Evolutionary conservation across 2,888 invertebrate genomes (phyloP), one percentile per base, ranked within the genome.

Genomic region (Belgica antarctica): DNA sequence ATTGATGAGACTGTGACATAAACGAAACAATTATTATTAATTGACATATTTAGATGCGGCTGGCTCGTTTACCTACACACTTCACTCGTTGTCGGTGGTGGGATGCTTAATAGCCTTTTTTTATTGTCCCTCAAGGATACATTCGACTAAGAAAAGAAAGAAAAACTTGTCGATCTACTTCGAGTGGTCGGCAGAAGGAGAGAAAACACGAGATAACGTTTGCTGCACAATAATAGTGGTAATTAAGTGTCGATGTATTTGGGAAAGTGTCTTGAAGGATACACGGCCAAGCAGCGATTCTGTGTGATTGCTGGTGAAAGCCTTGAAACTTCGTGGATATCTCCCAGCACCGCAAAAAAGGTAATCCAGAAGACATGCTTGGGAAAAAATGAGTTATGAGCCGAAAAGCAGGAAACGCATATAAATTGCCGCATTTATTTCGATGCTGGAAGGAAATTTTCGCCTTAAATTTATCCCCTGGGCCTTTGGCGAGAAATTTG

Each of bases 401-500:
- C 27, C 28, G 24, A 27, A 57, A 27, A 28, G 15, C 22, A 19
- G 68, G 47, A 68, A 68, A 19, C 68, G 68, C 68, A 68, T 68
- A 68, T 68, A 68, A 68, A 68, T 68, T 68, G 68, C 68, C 68
- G 52, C 68, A 68, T 68, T 68, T 68, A 57, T 57, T 66, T 68
- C 24, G n/a, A 10, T 46, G 24, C 24, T n/a, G n/a, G 41, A 27
- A 31, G 17, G 27, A 47, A 47, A 66, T 24, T n/a, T n/a, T 68
- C 24, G 27, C 27, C 57, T 34, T 22, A 57, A 68, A 68, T 68
- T 68, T 57, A 68, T 68, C 68, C 68, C 68, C 24, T 34, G 68
- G 17, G 68, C 27, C 24, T n/a, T 25, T 7, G 31, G 25, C 46
- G 17, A 65, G 24, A 31, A 68, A 68, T 68, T 68, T 57, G 31